phyloP scores from a whole-genome alignment of 2,113 vertebrate genomes.

The Gallinago media region DNA sequence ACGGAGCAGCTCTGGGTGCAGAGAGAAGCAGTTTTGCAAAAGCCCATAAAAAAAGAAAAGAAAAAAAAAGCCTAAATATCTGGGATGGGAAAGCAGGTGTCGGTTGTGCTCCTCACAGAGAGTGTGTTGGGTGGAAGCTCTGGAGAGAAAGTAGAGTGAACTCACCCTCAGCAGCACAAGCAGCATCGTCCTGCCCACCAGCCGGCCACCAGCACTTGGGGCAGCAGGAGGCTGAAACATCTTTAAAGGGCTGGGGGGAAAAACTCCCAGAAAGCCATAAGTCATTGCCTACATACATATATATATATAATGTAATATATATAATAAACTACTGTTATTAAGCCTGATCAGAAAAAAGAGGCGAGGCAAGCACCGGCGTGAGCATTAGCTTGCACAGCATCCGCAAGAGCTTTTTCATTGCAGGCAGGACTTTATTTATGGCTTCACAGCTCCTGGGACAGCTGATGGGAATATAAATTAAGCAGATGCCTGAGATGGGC shows the following conservation, averaged over 20 bases:
- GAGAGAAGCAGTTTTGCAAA: background rate
- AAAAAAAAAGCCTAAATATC: background rate
- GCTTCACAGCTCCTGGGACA: background rate
- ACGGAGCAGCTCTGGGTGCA: background rate
- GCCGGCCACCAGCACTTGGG: accelerated
- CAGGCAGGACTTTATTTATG: background rate
- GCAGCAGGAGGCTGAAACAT: background rate
- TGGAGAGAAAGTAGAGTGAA: background rate
- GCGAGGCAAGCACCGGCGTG: background rate
- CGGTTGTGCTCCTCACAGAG: accelerated
- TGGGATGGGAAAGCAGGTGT: background rate
- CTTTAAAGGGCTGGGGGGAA: background rate
- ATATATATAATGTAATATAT: too few species aligned
- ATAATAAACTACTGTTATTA: background rate
- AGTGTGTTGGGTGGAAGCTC: accelerated
- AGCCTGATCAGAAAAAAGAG: background rate
- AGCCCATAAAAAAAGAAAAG: background rate
- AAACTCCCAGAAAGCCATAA: background rate
- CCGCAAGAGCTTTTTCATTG: background rate
- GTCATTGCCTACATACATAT: background rate
- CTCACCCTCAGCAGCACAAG: background rate
- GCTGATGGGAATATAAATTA: background rate
- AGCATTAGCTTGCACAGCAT: background rate
- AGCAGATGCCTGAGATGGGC: background rate
- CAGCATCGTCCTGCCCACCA: accelerated